Evolutionary conservation across 2,797 vertebrate species (phyloP).

Genomic region (Parotocinclus haroldoi): DNA sequence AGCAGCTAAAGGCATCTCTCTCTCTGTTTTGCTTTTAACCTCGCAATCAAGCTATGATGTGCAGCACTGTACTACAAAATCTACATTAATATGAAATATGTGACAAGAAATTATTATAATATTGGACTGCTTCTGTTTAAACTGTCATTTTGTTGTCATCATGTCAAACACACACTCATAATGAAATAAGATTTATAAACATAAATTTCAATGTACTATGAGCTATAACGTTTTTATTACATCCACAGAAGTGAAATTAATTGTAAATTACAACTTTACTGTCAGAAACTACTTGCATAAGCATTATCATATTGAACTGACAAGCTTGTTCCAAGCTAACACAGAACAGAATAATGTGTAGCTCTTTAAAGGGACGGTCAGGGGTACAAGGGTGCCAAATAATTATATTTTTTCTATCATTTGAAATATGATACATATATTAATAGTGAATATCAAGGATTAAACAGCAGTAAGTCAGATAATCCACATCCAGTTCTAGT

Average conservation of each 20-base stretch:
- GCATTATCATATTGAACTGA: conserved; percentile 24
- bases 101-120: conserved; percentile 6
- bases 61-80: not conserved
- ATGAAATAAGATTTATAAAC: conserved; percentile 8
- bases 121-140: not conserved
- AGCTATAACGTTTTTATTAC: conserved; percentile 7
- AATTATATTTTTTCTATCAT: not conserved
- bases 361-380: not conserved
- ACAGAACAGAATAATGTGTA: not conserved
- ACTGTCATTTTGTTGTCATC: not conserved
- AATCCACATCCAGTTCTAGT: too few species aligned
- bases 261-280: conserved; percentile 5
- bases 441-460: too few species aligned
- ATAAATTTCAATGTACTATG: conserved; percentile 10
- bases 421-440: too few species aligned
- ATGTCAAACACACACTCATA: not conserved
- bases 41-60: conserved; percentile 1
- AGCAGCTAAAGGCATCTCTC: not conserved
- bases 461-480: too few species aligned
- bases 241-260: conserved; percentile 8
- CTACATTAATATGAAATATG: conserved; percentile 8
- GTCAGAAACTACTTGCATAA: conserved; percentile 14
- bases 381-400: not conserved
- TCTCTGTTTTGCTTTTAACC: conserved; percentile 31
- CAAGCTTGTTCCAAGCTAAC: conserved; percentile 14